A percentile compares a stretch with the other conserved stretches of the same genome.
Conservation (phyloP, 37 sponge, comb jelly and placozoan species). For the Cladorhizidae sp. region DNA sequence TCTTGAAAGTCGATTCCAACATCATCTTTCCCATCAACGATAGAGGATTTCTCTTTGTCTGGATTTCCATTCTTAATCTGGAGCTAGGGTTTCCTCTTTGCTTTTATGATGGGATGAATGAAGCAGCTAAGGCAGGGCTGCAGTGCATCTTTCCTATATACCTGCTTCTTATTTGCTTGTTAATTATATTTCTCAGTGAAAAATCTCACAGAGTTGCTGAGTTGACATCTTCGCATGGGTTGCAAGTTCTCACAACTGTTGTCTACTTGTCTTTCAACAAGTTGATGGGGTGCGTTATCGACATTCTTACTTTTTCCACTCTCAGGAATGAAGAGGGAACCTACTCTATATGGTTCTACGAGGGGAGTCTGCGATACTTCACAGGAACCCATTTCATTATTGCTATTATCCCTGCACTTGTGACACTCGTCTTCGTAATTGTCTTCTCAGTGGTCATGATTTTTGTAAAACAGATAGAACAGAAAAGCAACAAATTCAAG, state of each 20-base stretch:
- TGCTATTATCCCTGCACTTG: slow-evolving; percentile 12
- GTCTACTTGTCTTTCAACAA: slow-evolving; percentile 51
- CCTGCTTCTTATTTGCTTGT: slow-evolving; percentile 33
- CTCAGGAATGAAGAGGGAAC: background rate
- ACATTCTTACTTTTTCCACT: slow-evolving; percentile 22
- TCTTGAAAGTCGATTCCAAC: slow-evolving; percentile 20
- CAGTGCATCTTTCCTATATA: slow-evolving; percentile 66
- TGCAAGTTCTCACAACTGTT: slow-evolving; percentile 50
- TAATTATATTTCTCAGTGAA: slow-evolving; percentile 21
- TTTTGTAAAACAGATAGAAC: slow-evolving; percentile 10
- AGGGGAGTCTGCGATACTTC: slow-evolving; percentile 29
- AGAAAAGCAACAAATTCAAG: slow-evolving; percentile 1
- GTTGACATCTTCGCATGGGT: background rate
- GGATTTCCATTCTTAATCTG: slow-evolving; percentile 55
- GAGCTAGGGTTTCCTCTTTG: slow-evolving; percentile 61
- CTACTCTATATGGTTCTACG: slow-evolving; percentile 27
- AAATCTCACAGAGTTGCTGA: slow-evolving; percentile 5
- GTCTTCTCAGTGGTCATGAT: slow-evolving; percentile 15
- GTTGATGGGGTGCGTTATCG: slow-evolving; percentile 33
- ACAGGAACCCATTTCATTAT: background rate
- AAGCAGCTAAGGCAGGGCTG: slow-evolving; percentile 41
- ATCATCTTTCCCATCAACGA: slow-evolving; percentile 15
- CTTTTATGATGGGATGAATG: slow-evolving; percentile 71
- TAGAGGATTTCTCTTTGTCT: slow-evolving; percentile 28
- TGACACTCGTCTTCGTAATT: slow-evolving; percentile 7